A percentile compares a stretch with the other conserved stretches of the same genome.
These are phyloP conservation scores for Apamea epomidion DNA, from an alignment of 2,888 invertebrate genomes.

Conservation along the genomic window DNA sequence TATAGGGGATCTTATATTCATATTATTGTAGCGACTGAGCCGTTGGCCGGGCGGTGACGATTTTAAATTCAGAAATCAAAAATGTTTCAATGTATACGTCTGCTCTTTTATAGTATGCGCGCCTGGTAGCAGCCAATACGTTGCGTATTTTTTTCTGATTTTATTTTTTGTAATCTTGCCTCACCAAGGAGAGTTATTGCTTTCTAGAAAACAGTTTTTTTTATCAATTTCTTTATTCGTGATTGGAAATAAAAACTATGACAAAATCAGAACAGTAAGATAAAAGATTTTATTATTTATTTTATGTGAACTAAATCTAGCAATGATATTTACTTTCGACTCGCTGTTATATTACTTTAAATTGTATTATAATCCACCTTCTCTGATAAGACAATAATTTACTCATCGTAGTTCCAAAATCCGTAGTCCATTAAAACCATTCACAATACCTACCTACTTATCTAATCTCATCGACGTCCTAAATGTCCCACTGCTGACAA, in stretches of 20 bases:
- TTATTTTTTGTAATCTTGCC: neutral
- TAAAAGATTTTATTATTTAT: neutral
- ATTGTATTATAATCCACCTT: neutral
- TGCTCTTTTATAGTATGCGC: conserved; percentile 24
- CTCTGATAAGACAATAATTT: neutral
- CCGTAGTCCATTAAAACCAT: conserved; percentile 18
- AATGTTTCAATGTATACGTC: conserved; percentile 51
- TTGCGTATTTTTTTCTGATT: conserved; percentile 7
- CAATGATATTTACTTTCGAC: neutral
- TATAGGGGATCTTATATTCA: conserved; percentile 85
- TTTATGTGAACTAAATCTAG: neutral
- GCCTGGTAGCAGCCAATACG: conserved; percentile 25
- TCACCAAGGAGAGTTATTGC: conserved; percentile 5
- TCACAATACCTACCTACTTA: conserved; percentile 7
- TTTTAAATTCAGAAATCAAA: conserved; percentile 69
- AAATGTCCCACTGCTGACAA: conserved; percentile 41
- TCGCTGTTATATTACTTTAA: neutral
- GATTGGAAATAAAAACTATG: neutral
- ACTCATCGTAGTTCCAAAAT: neutral
- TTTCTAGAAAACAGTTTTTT: conserved; percentile 5
- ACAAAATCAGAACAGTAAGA: neutral
- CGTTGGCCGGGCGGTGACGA: conserved; percentile 61
- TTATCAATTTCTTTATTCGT: neutral
- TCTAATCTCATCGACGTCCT: conserved; percentile 21
- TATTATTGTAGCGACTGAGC: conserved; percentile 81